Evolutionary conservation across 2,888 invertebrate genomes (phyloP).

Genomic region (Eristalis tenax): DNA sequence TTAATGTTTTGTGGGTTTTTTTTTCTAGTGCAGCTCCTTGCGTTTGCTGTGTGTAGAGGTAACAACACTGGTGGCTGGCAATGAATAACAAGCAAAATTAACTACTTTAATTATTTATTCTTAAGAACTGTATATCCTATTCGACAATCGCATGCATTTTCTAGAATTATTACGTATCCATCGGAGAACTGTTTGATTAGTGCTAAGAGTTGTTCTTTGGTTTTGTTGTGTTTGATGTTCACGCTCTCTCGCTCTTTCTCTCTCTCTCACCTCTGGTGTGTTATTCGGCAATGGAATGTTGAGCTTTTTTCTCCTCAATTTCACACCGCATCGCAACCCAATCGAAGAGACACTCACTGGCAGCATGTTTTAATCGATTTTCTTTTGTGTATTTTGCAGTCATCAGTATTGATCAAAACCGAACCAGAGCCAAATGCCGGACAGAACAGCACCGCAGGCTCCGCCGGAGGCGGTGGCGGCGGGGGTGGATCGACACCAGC

Average conservation of each 20-base stretch:
- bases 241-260: constrained; percentile 18
- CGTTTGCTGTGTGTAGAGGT: constrained; percentile 47
- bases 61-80: constrained; percentile 55
- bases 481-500: constrained; percentile 72
- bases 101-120: constrained; percentile 10
- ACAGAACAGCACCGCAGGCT: constrained; percentile 76
- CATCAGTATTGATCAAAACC: constrained; percentile 82
- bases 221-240: constrained; percentile 63
- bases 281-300: constrained; percentile 58
- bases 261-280: constrained; percentile 50
- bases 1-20: constrained; percentile 23
- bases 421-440: constrained; percentile 82
- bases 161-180: constrained; percentile 50
- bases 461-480: constrained; percentile 80
- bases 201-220: constrained; percentile 21
- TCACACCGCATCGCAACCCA: not conserved
- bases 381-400: constrained; percentile 73
- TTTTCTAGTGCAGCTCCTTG: not conserved
- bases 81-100: constrained; percentile 3
- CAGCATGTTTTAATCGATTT: constrained; percentile 15
- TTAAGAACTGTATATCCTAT: constrained; percentile 37
- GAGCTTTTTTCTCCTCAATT: constrained; percentile 40
- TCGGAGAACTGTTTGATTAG: constrained; percentile 27
- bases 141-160: constrained; percentile 68
- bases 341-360: not conserved